Conservation (phyloP, 2,888 invertebrate species). For the Arge pagana region DNA sequence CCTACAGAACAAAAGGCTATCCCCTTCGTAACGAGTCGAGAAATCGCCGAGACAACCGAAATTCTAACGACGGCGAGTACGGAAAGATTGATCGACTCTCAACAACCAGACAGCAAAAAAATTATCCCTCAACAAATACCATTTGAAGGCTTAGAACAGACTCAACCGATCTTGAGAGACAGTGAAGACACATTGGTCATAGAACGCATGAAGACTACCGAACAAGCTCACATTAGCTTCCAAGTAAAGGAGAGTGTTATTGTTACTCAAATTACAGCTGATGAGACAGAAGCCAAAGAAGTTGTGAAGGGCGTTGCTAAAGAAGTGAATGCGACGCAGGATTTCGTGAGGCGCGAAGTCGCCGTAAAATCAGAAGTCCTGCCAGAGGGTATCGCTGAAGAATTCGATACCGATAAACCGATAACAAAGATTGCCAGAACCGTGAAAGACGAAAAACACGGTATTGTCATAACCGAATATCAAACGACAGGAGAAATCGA, state of each 20-base stretch:
- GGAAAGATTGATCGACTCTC: slow-evolving; percentile 40
- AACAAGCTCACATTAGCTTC: slow-evolving; percentile 45
- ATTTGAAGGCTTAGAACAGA: slow-evolving; percentile 55
- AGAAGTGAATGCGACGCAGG: slow-evolving; percentile 57
- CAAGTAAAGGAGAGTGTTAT: slow-evolving; percentile 51
- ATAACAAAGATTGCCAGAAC: slow-evolving; percentile 46
- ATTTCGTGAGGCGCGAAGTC: slow-evolving; percentile 57
- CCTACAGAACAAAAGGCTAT: slow-evolving; percentile 47
- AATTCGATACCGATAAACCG: slow-evolving; percentile 42
- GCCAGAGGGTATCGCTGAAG: slow-evolving; percentile 42
- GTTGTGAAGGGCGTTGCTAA: slow-evolving; percentile 56
- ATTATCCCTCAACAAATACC: slow-evolving; percentile 54
- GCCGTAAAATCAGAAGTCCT: slow-evolving; percentile 54
- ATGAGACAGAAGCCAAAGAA: slow-evolving; percentile 53
- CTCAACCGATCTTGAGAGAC: slow-evolving; percentile 45
- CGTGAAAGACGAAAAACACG: slow-evolving; percentile 53
- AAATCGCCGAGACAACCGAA: slow-evolving; percentile 54
- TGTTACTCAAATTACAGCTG: slow-evolving; percentile 54
- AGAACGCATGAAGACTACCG: slow-evolving; percentile 33
- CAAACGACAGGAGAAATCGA: slow-evolving; percentile 59
- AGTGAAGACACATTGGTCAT: slow-evolving; percentile 39
- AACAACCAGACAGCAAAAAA: slow-evolving; percentile 43
- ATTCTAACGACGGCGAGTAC: slow-evolving; percentile 40
- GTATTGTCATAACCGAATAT: slow-evolving; percentile 61
- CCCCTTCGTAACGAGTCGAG: slow-evolving; percentile 45